These are phyloP conservation scores for Scaptomyza polygonia DNA, from an alignment of 2,888 invertebrate genomes.

Conservation along the genomic window DNA sequence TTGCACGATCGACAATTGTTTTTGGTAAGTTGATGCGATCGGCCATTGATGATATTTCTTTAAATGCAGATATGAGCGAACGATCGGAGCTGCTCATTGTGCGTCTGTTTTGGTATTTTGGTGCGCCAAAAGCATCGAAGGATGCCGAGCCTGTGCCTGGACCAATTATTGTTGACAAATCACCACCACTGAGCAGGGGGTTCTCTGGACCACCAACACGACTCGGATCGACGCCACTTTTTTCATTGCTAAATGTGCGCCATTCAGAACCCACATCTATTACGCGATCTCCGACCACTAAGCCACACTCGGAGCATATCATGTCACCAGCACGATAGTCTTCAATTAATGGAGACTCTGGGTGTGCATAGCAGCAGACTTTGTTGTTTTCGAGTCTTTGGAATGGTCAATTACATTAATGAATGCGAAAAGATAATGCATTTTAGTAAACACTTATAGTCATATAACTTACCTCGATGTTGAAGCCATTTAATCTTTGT, in stretches of 20 bases:
- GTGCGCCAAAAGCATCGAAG: conserved; percentile 93
- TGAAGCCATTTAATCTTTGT: conserved; percentile 60
- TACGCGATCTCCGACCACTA: conserved; percentile 99
- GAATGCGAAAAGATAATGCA: not conserved
- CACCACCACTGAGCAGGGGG: conserved; percentile 96
- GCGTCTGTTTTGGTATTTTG: conserved; percentile 90
- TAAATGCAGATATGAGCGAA: conserved; percentile 97
- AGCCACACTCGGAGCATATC: conserved; percentile 99
- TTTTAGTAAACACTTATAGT: not conserved
- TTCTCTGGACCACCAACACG: conserved; percentile 99
- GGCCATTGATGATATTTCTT: conserved; percentile 99
- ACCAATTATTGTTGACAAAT: conserved; percentile 98
- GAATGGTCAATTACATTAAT: conserved; percentile 7
- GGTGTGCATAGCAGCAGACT: conserved; percentile 96
- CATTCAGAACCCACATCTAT: conserved; percentile 99
- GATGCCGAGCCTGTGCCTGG: conserved; percentile 91
- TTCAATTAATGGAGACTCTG: conserved; percentile 97
- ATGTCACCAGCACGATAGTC: conserved; percentile 98
- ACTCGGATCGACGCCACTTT: conserved; percentile 97
- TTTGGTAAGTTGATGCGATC: conserved; percentile 98
- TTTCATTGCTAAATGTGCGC: conserved; percentile 99
- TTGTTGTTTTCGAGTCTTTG: conserved; percentile 86
- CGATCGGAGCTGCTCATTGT: conserved; percentile 97
- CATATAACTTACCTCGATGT: conserved; percentile 62
- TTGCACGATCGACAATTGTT: conserved; percentile 98